These are phyloP conservation scores for Oncorhynchus gorbuscha DNA, from an alignment of 2,113 vertebrate species.

Conservation along the genomic window DNA sequence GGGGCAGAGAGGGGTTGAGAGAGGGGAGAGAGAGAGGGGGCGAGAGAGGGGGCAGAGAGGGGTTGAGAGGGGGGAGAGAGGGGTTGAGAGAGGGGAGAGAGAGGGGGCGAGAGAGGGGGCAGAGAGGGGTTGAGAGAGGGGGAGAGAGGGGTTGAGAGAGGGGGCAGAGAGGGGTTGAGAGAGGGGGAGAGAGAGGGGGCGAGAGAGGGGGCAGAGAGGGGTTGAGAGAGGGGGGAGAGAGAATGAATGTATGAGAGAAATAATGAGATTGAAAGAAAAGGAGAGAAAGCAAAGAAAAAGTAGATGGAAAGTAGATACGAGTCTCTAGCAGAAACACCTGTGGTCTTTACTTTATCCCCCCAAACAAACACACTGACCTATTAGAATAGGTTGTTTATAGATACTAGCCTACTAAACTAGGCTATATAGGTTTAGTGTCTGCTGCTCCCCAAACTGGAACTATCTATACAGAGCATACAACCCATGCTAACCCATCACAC, in stretches of 20 bases:
- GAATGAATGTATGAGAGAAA: background rate
- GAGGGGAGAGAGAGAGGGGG: background rate
- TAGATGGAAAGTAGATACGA: background rate
- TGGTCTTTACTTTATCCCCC: too few relatives aligned
- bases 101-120: too few relatives aligned
- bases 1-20: background rate
- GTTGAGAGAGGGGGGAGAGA: background rate
- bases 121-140: too few relatives aligned
- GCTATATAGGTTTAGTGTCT: too few relatives aligned
- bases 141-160: background rate
- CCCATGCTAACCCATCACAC: slow-evolving; percentile 25
- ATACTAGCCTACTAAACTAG: slow-evolving; percentile 15
- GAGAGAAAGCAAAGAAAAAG: slow-evolving; percentile 17
- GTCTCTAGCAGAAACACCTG: too few relatives aligned
- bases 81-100: background rate
- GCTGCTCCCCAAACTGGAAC: too few relatives aligned
- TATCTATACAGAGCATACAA: too few relatives aligned
- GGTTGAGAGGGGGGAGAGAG: background rate
- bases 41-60: too few relatives aligned
- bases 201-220: background rate
- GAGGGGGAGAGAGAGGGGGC: background rate
- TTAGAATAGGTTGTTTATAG: too few relatives aligned
- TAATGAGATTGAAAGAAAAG: background rate
- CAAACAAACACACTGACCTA: too few relatives aligned
- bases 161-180: background rate